phyloP scores from a whole-genome alignment of 2,888 invertebrate genomes.

The Anodontia alba region DNA sequence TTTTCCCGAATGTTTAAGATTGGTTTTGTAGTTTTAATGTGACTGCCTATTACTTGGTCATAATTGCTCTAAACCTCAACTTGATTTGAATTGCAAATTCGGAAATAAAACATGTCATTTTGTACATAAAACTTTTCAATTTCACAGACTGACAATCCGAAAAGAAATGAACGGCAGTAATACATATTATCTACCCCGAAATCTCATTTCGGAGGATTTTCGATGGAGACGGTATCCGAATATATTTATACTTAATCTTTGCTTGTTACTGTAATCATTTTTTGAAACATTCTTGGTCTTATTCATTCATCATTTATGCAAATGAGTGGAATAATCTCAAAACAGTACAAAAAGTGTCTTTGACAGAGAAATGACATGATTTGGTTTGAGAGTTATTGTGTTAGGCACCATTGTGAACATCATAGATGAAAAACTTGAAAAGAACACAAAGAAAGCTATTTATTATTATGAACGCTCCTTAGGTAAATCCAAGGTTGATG shows the following conservation, averaged over 20 bases:
- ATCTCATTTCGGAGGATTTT: conserved; percentile 9
- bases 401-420: not conserved
- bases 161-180: conserved; percentile 27
- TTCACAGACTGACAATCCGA: conserved; percentile 56
- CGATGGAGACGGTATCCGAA: not conserved
- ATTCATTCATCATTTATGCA: conserved; percentile 18
- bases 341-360: not conserved
- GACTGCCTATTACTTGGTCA: conserved; percentile 41
- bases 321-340: not conserved
- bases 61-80: conserved; percentile 40
- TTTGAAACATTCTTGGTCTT: not conserved
- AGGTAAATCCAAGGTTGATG: too few species aligned
- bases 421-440: too few species aligned
- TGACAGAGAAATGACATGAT: not conserved
- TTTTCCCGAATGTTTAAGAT: not conserved
- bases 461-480: too few species aligned
- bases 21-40: conserved; percentile 1
- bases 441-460: too few species aligned
- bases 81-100: conserved; percentile 65
- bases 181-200: conserved; percentile 4
- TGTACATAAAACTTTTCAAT: conserved; percentile 55
- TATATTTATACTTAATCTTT: conserved; percentile 17
- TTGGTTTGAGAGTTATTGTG: not conserved
- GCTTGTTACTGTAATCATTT: not conserved
- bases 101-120: conserved; percentile 60